A percentile compares a stretch with the other conserved stretches of the same genome.
Conservation (phyloP, 2,797 vertebrate genomes). For the Sciurus vulgaris region DNA sequence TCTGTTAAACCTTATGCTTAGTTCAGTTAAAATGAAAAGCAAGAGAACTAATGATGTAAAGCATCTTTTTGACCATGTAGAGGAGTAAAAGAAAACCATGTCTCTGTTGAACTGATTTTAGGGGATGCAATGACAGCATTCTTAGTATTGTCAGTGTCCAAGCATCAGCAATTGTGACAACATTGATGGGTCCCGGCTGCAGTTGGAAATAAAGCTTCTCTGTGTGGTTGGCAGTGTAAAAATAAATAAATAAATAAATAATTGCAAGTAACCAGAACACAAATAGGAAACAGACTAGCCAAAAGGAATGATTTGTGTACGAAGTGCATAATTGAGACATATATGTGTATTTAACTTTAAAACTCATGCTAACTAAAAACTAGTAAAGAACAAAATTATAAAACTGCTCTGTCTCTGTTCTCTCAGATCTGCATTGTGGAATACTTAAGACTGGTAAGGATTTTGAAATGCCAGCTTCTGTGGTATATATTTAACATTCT, state of each 20-base stretch:
- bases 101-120: not conserved
- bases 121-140: not conserved
- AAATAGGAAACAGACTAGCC: not conserved
- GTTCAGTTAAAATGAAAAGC: not conserved
- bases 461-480: not conserved
- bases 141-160: not conserved
- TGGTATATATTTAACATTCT: not conserved
- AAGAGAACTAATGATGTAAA: not conserved
- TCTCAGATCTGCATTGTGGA: not conserved
- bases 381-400: not conserved
- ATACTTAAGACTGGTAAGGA: not conserved
- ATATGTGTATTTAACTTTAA: not conserved
- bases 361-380: not conserved
- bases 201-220: not conserved
- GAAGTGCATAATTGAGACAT: not conserved
- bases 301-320: not conserved
- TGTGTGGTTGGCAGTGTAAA: not conserved
- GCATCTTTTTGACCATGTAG: not conserved
- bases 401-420: not conserved
- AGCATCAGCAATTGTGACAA: not conserved
- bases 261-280: not conserved
- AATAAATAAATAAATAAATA: not conserved
- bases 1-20: not conserved
- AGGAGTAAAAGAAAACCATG: not conserved
- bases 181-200: not conserved